phyloP scores from a whole-genome alignment of 2,888 invertebrate genomes.

The Galeruca laticollis region DNA sequence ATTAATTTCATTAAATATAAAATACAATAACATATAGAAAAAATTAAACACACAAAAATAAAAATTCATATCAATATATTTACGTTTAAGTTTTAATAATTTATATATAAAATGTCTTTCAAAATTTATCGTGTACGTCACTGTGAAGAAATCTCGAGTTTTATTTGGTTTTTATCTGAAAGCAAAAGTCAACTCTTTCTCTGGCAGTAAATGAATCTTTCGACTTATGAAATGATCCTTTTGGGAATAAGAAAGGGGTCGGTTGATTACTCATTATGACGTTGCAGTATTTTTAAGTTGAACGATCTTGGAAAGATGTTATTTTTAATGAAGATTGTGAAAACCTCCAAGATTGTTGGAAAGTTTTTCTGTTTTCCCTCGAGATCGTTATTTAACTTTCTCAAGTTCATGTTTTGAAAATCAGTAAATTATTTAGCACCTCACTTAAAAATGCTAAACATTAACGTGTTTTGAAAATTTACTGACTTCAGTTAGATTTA shows the following conservation, averaged over 20 bases:
- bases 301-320: conserved; percentile 17
- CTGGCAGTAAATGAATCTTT: conserved; percentile 17
- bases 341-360: conserved; percentile 7
- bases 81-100: too few species aligned
- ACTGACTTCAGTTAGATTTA: not conserved
- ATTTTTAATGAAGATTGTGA: conserved; percentile 17
- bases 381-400: conserved; percentile 13
- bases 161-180: not conserved
- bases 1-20: too few species aligned
- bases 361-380: not conserved
- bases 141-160: not conserved
- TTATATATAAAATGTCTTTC: too few species aligned
- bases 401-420: too few species aligned
- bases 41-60: too few species aligned
- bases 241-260: conserved; percentile 11
- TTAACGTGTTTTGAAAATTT: too few species aligned
- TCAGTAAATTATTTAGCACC: not conserved
- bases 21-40: too few species aligned
- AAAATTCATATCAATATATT: too few species aligned
- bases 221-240: conserved; percentile 22
- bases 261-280: conserved; percentile 21
- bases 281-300: conserved; percentile 19
- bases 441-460: not conserved
- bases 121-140: too few species aligned
- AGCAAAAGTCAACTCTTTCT: conserved; percentile 7